Evolutionary conservation across 2,888 invertebrate genomes (phyloP).

Genomic region (Rhagophthalmus giganteus): DNA sequence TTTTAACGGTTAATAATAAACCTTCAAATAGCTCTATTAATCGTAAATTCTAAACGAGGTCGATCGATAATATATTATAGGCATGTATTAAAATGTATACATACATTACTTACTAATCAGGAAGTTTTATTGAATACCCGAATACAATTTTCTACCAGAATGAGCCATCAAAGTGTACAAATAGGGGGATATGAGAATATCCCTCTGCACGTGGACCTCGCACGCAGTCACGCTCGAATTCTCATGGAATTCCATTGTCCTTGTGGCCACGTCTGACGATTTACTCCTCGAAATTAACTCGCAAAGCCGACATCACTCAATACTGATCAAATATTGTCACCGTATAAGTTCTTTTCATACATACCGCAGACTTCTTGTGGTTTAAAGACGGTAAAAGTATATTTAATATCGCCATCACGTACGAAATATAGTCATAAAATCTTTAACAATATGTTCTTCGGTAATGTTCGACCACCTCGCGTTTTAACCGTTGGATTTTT

Average conservation of each 20-base stretch:
- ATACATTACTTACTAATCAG: slow-evolving; percentile 15
- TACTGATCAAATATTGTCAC: slow-evolving; percentile 35
- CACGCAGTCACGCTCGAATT: slow-evolving; percentile 33
- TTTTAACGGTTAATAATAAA: no score
- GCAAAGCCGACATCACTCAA: slow-evolving; percentile 32
- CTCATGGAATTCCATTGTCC: slow-evolving; percentile 33
- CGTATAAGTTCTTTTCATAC: slow-evolving; percentile 30
- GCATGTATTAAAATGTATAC: not conserved
- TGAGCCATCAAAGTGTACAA: slow-evolving; percentile 28
- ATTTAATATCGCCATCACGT: slow-evolving; percentile 18
- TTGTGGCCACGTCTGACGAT: slow-evolving; percentile 30
- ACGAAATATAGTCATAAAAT: slow-evolving; percentile 31
- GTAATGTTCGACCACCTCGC: slow-evolving; percentile 21
- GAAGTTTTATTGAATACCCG: slow-evolving; percentile 12
- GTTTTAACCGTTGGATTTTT: slow-evolving; percentile 26
- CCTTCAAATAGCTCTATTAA: no score
- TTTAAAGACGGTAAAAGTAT: slow-evolving; percentile 21
- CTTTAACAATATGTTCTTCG: slow-evolving; percentile 26
- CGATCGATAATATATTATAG: no score
- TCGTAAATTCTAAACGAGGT: not conserved
- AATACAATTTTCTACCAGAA: slow-evolving; percentile 28
- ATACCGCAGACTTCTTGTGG: slow-evolving; percentile 18
- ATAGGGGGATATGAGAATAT: slow-evolving; percentile 25
- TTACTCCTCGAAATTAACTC: slow-evolving; percentile 27
- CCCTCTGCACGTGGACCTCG: slow-evolving; percentile 29